Percentiles rank a stretch among this genome's conserved stretches.
phyloP scores from a whole-genome alignment of 2,113 vertebrate genomes.

The Brienomyrus brachyistius region DNA sequence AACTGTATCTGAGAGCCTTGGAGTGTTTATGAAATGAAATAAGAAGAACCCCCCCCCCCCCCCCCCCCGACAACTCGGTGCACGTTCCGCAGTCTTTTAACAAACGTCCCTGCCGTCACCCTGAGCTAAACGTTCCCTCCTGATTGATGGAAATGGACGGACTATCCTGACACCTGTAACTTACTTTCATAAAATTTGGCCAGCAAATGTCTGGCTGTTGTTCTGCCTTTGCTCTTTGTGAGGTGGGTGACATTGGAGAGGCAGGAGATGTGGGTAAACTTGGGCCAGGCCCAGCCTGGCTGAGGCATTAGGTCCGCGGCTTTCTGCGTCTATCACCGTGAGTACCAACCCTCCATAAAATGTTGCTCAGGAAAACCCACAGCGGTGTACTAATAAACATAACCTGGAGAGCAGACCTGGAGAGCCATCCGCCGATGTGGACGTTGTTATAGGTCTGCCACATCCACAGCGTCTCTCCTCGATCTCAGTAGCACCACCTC shows the following conservation, averaged over 20 bases:
- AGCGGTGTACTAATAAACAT: background rate
- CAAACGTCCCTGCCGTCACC: background rate
- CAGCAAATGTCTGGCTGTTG: slow-evolving; percentile 1
- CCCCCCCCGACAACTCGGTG: background rate
- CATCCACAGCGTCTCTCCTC: background rate
- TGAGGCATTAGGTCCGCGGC: background rate
- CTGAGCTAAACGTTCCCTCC: background rate
- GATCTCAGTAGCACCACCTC: background rate
- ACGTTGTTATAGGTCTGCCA: background rate
- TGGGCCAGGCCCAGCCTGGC: background rate
- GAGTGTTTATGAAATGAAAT: background rate
- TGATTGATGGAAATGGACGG: background rate
- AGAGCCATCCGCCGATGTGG: background rate
- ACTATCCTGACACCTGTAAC: background rate
- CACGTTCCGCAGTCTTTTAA: background rate
- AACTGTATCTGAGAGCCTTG: background rate
- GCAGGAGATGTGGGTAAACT: background rate
- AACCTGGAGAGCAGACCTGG: background rate
- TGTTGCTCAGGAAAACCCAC: background rate
- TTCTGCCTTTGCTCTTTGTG: background rate
- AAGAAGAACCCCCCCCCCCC: background rate
- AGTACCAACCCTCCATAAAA: background rate
- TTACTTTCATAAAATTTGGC: background rate
- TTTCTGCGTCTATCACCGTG: background rate
- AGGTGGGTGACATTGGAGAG: background rate